These are phyloP conservation scores for Pardosa pseudoannulata DNA, from an alignment of 2,888 invertebrate species.

Conservation along the genomic window DNA sequence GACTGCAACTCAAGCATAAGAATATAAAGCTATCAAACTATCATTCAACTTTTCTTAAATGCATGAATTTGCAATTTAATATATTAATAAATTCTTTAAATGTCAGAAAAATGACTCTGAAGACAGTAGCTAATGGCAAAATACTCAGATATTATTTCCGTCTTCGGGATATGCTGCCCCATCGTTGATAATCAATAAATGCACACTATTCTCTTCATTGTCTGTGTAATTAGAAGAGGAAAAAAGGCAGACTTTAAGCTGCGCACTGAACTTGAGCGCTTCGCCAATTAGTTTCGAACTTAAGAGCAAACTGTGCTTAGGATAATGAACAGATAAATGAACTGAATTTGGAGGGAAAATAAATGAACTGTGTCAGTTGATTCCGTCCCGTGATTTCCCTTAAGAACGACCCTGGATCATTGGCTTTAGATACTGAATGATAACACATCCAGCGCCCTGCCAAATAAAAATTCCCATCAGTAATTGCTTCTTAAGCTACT, in stretches of 20 bases:
- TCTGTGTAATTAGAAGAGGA: constrained; percentile 53
- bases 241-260: constrained; percentile 33
- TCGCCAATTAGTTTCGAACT: constrained; percentile 68
- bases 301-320: constrained; percentile 66
- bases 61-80: too few species aligned
- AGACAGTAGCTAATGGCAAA: background rate
- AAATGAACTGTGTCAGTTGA: constrained; percentile 71
- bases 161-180: constrained; percentile 26
- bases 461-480: constrained; percentile 66
- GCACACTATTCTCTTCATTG: constrained; percentile 46
- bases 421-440: constrained; percentile 72
- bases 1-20: too few species aligned
- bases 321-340: constrained; percentile 72
- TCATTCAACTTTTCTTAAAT: too few species aligned
- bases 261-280: constrained; percentile 59
- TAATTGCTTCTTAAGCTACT: constrained; percentile 70
- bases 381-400: constrained; percentile 70
- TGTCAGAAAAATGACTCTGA: background rate
- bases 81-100: background rate
- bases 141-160: background rate
- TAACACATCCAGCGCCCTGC: constrained; percentile 58
- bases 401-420: constrained; percentile 62
- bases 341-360: constrained; percentile 64
- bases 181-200: constrained; percentile 51
- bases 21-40: too few species aligned